Evolutionary conservation across 53 echinoderm and acorn worm species (phyloP).

Genomic region (Zoroaster sp.): DNA sequence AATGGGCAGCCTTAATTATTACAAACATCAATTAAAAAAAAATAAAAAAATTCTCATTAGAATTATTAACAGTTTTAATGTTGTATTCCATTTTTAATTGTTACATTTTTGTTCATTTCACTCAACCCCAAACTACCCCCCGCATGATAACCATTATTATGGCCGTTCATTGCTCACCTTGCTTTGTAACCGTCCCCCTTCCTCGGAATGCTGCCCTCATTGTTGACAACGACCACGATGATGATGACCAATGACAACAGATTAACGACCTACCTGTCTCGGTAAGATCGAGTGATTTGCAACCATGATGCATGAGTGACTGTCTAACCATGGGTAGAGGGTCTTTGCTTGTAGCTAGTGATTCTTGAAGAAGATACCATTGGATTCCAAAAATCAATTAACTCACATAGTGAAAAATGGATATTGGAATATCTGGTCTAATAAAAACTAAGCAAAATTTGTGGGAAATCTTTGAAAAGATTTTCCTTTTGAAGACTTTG

Average conservation of each 20-base stretch:
- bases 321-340: no score
- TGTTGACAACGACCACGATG: slow-evolving; percentile 20
- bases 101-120: slow-evolving; percentile 9
- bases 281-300: slow-evolving; percentile 55
- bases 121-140: not conserved
- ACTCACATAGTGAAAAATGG: no score
- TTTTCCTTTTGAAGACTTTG: no score
- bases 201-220: slow-evolving; percentile 28
- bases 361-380: no score
- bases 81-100: not conserved
- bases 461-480: no score
- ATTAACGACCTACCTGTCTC: slow-evolving; percentile 68
- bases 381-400: no score
- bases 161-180: slow-evolving; percentile 43
- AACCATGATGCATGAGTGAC: no score
- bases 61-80: slow-evolving; percentile 2
- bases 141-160: not conserved
- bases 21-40: no score
- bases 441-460: no score
- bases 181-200: not conserved
- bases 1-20: not conserved
- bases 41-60: not conserved
- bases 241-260: slow-evolving; percentile 32
- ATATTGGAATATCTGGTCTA: no score
- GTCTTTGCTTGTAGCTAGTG: not conserved